These are phyloP conservation scores for Daboia siamensis DNA, from an alignment of 2,113 vertebrate genomes.

Conservation along the genomic window DNA sequence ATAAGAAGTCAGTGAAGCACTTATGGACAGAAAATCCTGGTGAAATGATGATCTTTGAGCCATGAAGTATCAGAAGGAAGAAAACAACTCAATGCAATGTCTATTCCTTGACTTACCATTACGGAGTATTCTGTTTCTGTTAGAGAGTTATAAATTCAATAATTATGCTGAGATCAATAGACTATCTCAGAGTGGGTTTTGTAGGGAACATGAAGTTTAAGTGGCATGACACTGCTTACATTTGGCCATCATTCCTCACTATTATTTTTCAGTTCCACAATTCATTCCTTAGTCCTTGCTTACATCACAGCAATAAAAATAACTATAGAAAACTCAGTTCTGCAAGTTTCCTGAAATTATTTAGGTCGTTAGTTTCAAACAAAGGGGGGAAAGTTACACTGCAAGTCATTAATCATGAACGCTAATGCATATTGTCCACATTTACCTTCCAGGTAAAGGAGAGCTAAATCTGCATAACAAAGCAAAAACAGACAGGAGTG, in stretches of 20 bases:
- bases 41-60: not conserved
- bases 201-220: not conserved
- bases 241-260: not conserved
- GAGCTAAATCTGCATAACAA: conserved; percentile 31
- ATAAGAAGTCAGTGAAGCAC: not conserved
- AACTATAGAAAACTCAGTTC: conserved; percentile 33
- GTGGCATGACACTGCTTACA: not conserved
- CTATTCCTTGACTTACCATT: not conserved
- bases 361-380: conserved; percentile 46
- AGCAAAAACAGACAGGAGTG: conserved; percentile 20
- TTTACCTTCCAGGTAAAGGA: conserved; percentile 48
- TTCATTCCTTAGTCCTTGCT: not conserved
- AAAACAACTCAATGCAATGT: not conserved
- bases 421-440: conserved; percentile 41
- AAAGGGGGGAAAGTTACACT: conserved; percentile 22
- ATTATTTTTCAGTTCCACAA: not conserved
- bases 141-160: not conserved
- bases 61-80: not conserved
- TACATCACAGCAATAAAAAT: not conserved
- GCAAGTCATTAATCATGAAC: conserved; percentile 60
- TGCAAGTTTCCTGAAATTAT: conserved; percentile 37
- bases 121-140: not conserved
- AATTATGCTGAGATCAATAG: not conserved
- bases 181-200: not conserved
- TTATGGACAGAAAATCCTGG: not conserved